Base-by-base conservation (phyloP, 2,113 vertebrate genomes). In the Sardina pilchardus region DNA sequence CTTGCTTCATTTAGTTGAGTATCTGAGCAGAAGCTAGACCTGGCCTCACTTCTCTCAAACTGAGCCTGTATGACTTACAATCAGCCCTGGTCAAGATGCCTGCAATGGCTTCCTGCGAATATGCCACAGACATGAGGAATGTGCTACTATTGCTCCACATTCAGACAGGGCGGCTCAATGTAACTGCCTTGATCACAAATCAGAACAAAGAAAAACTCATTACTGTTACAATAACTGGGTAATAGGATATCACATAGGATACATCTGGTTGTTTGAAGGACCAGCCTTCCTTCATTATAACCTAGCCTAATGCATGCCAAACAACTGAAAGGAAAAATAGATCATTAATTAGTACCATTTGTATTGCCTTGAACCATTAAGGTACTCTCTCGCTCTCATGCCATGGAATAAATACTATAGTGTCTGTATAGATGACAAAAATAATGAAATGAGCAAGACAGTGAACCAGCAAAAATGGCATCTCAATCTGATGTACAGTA, bases 131-230 rank as follows among this genome's bases (percentile, higher is more conserved):
- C 2, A 75, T 75, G 67, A 36, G 67, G 67, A 75, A 75, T 75
- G 67, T 75, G 12, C 67, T 75, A 75, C 67, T 36, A 36, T 34
- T 75, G 30, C 67, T 75, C 67, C 30, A 75, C 67, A 75, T 75
- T 75, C 67, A 75, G 14, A 75, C 30, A 36, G 30, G 26, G 30
- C 67, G 36, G 34, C 30, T 36, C 67, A 71, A 71, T 71, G 67
- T 6, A 26, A 75, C 30, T 75, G 67, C 67, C 67, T 2, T 75
- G 67, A 75, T 75, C 30, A 75, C 30, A 34, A 34, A 36, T 4
- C 12, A 34, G 67, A 12, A 75, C 30, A 75, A 36, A 75, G 67
- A 14, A 16, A 75, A 12, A 36, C 67, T 36, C 59, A 26, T 63
- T 26, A 10, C 67, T 14, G 2, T 36, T 34, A 14, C 67, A 75